Evolutionary conservation across 2,797 vertebrate species (phyloP).

Genomic region (Perodicticus potto): DNA sequence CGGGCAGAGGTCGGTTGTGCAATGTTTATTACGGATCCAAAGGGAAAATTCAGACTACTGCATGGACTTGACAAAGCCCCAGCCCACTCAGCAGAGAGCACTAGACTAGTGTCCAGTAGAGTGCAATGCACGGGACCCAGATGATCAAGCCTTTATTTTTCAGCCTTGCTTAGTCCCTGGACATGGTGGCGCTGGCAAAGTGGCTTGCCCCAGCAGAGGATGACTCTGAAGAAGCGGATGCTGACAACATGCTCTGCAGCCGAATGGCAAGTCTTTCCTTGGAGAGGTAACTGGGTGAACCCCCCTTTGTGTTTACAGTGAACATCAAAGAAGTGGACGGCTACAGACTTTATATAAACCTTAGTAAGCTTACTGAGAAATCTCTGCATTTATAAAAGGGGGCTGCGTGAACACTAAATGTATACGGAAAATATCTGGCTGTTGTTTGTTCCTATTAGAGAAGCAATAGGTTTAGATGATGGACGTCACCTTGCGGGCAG

Average conservation of each 20-base stretch:
- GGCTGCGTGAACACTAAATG: neutral
- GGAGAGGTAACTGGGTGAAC: neutral
- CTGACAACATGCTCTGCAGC: neutral
- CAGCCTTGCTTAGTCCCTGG: neutral
- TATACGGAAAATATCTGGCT: neutral
- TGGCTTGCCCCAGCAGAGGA: neutral
- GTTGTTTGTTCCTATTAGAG: neutral
- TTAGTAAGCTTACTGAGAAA: neutral
- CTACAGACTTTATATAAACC: neutral
- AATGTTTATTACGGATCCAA: neutral
- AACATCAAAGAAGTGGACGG: neutral
- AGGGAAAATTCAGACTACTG: neutral
- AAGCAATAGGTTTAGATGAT: neutral
- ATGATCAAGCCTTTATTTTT: neutral
- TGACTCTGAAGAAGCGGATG: neutral
- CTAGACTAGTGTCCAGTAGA: neutral
- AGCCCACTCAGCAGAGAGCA: neutral
- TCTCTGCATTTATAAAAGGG: constrained; percentile 50
- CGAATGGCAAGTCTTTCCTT: neutral
- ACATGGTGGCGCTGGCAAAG: neutral
- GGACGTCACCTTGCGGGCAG: neutral
- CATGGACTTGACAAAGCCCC: neutral
- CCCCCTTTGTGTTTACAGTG: neutral
- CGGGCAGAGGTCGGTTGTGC: neutral
- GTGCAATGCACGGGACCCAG: fast-evolving